Evolutionary conservation across 2,113 vertebrate genomes (phyloP).

Genomic region (Myotis lucifugus): DNA sequence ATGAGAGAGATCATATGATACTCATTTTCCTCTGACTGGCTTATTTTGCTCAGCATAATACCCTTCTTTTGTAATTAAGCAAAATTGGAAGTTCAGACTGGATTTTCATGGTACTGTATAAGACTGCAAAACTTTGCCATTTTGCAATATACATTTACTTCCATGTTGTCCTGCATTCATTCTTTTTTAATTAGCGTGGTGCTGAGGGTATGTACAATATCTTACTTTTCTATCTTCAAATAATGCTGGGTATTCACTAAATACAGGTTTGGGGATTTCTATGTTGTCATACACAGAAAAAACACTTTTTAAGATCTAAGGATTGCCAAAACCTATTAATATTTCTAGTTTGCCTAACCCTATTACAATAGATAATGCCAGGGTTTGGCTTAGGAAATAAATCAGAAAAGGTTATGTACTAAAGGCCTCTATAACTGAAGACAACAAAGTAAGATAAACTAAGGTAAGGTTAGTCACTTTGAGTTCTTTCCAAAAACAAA

Average conservation of each 20-base stretch:
- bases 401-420: background rate
- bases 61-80: background rate
- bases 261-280: background rate
- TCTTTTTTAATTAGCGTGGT: background rate
- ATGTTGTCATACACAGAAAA: background rate
- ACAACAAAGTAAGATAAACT: background rate
- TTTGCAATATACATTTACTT: background rate
- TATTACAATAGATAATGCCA: background rate
- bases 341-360: slow-evolving; percentile 25
- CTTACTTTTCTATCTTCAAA: background rate
- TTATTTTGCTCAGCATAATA: too few species aligned
- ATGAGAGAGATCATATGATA: too few species aligned
- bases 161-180: background rate
- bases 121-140: background rate
- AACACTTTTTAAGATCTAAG: background rate
- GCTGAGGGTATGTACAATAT: background rate
- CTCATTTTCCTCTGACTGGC: too few species aligned
- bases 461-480: background rate
- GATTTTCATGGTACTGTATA: background rate
- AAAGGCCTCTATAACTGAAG: background rate
- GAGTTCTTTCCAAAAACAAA: slow-evolving; percentile 14
- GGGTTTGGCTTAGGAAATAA: background rate
- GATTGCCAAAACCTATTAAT: background rate
- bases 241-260: background rate
- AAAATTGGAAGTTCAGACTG: background rate